phyloP scores from a whole-genome alignment of 2,113 vertebrate species.

The Malurus elegans region DNA sequence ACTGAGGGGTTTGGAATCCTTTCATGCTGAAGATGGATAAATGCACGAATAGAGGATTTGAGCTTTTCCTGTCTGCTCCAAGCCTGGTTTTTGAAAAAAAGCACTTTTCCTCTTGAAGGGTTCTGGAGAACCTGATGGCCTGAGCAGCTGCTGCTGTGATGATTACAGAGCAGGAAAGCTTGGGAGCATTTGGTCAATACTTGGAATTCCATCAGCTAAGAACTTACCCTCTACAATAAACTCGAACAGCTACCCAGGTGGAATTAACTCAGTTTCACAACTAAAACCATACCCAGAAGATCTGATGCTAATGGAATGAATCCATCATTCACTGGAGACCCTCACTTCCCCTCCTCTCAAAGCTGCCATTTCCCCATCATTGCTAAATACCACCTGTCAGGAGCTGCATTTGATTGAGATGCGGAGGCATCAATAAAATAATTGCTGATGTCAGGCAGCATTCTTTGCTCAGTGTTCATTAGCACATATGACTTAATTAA shows the following conservation, averaged over 20 bases:
- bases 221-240: not conserved
- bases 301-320: not conserved
- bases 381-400: conserved; percentile 50
- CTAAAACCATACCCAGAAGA: not conserved
- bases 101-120: not conserved
- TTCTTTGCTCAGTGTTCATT: conserved; percentile 10
- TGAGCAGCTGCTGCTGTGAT: not conserved
- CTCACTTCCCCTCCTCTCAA: not conserved
- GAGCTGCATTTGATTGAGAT: conserved; percentile 34
- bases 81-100: not conserved
- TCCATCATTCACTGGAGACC: conserved; percentile 22
- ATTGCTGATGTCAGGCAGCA: conserved; percentile 49
- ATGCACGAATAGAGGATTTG: not conserved
- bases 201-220: not conserved
- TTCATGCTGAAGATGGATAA: not conserved
- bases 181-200: not conserved
- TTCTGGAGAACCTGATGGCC: not conserved
- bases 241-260: not conserved
- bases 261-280: not conserved
- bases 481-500: conserved; percentile 18
- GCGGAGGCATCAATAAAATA: conserved; percentile 56
- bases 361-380: conserved; percentile 36
- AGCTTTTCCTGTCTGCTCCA: not conserved
- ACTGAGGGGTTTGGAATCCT: not conserved
- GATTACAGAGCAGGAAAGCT: not conserved